Conservation (phyloP, 2,888 invertebrate genomes). For the Charanyca ferruginea region DNA sequence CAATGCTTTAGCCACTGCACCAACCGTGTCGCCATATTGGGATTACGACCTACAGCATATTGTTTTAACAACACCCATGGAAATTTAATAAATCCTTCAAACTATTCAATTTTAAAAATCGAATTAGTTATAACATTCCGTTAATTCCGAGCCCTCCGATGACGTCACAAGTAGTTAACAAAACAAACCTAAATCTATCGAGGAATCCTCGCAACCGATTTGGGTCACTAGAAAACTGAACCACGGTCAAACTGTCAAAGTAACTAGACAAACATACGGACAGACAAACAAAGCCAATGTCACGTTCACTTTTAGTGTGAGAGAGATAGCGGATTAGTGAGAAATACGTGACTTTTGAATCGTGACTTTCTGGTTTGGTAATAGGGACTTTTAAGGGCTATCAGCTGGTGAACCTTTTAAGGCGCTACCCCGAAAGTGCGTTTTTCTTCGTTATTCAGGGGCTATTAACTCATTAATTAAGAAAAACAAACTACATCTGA, state of each 20-base stretch:
- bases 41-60: too few species aligned
- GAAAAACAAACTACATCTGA: too few species aligned
- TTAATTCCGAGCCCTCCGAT: background rate
- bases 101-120: too few species aligned
- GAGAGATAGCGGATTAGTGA: slow-evolving; percentile 55
- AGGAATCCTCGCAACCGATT: slow-evolving; percentile 58
- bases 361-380: slow-evolving; percentile 39
- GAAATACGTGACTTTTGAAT: slow-evolving; percentile 53
- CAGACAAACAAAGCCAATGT: slow-evolving; percentile 66
- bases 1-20: too few species aligned
- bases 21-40: too few species aligned
- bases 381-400: background rate
- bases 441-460: too few species aligned
- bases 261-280: slow-evolving; percentile 62
- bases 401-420: background rate
- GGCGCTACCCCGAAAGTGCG: too few species aligned
- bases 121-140: too few species aligned
- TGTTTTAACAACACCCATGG: too few species aligned
- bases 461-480: too few species aligned
- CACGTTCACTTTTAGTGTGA: slow-evolving; percentile 66
- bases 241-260: slow-evolving; percentile 64
- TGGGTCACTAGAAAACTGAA: slow-evolving; percentile 68
- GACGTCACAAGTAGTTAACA: background rate
- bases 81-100: too few species aligned
- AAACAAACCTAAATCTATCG: slow-evolving; percentile 15